Evolutionary conservation across 2,113 vertebrate genomes (phyloP).

Genomic region (Tyrannus savana): DNA sequence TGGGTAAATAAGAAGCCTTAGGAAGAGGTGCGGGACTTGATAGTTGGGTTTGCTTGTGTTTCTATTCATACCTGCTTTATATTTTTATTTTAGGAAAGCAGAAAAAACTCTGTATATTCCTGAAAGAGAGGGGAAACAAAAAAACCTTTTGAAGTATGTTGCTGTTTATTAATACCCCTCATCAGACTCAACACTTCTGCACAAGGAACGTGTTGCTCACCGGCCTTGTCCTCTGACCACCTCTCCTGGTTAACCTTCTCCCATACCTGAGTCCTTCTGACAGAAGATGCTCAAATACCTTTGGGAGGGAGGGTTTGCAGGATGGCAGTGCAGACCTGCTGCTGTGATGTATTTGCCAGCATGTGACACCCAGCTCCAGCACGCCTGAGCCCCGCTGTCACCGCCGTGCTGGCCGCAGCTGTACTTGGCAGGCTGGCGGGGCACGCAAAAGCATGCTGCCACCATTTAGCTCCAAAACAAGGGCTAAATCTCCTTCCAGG

Average conservation of each 20-base stretch:
- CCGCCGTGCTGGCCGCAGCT: neutral
- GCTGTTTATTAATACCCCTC: neutral
- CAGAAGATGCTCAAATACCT: neutral
- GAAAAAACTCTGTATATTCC: neutral
- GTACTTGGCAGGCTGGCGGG: neutral
- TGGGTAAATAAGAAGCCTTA: slow-evolving; percentile 17
- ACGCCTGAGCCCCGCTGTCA: slow-evolving; percentile 5
- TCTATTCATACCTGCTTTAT: slow-evolving; percentile 1
- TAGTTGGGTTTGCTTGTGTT: neutral
- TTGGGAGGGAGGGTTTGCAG: neutral
- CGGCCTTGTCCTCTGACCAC: neutral
- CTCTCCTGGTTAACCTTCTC: neutral
- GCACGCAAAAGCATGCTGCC: slow-evolving; percentile 19
- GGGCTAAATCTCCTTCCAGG: slow-evolving; percentile 47
- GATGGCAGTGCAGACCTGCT: neutral
- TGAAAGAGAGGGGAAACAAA: neutral
- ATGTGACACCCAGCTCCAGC: neutral
- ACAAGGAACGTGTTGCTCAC: neutral
- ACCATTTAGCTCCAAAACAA: slow-evolving; percentile 63
- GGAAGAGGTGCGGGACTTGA: neutral
- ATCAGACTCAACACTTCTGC: neutral
- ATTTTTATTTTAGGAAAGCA: neutral
- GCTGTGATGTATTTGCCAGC: neutral
- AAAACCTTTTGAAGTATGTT: neutral
- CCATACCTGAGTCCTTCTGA: neutral